Conservation (phyloP, 2,113 vertebrate species). For the Anolis carolinensis region DNA sequence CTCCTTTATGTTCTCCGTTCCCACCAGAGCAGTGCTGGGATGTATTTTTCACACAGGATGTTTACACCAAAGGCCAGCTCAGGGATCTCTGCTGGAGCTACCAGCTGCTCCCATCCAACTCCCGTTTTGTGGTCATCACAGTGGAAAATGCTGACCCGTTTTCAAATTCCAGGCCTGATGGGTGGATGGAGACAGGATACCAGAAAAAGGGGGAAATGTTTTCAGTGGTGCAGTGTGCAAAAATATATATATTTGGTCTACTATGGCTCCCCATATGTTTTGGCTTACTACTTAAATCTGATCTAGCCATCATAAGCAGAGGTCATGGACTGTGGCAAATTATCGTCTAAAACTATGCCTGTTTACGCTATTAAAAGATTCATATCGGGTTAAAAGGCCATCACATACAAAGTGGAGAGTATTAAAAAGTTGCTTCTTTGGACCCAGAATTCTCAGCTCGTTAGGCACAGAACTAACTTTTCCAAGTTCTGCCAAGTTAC, state of each 20-base stretch:
- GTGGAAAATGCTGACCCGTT: conserved; percentile 41
- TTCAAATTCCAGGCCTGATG: conserved; percentile 3
- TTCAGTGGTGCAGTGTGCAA: neutral
- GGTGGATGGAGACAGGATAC: conserved; percentile 9
- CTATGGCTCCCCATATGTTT: too few relatives aligned
- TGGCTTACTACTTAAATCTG: too few relatives aligned
- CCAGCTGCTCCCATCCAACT: neutral
- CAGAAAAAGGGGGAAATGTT: neutral
- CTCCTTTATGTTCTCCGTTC: neutral
- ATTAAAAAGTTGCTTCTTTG: neutral
- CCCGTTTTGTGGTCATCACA: conserved; percentile 19
- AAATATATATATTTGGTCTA: neutral
- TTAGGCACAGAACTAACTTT: too few relatives aligned
- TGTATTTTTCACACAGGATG: conserved; percentile 27
- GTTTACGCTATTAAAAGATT: neutral
- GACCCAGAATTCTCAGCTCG: too few relatives aligned
- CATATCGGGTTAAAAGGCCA: neutral
- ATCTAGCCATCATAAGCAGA: too few relatives aligned
- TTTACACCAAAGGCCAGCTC: neutral
- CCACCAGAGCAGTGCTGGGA: neutral
- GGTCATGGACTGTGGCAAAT: too few relatives aligned
- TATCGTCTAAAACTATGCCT: too few relatives aligned
- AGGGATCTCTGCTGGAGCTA: neutral
- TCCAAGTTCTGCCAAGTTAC: too few relatives aligned
- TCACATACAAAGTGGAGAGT: too few relatives aligned